phyloP scores from a whole-genome alignment of 2,888 invertebrate genomes.

The Bruchidius siliquastri region DNA sequence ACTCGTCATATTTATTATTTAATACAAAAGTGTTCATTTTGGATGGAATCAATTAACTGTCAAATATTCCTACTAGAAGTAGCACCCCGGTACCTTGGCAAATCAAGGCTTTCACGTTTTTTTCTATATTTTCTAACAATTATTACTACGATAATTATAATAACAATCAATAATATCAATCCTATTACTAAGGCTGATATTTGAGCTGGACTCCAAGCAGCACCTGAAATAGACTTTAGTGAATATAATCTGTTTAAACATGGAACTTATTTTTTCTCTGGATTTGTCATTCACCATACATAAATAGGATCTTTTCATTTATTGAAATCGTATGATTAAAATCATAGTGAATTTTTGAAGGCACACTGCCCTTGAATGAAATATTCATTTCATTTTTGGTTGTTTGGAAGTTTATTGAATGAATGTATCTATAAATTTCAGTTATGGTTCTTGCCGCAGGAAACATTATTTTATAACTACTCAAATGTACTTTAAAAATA shows the following conservation, averaged over 20 bases:
- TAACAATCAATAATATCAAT: constrained; percentile 55
- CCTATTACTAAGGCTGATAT: constrained; percentile 71
- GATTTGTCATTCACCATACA: background rate
- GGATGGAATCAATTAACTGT: constrained; percentile 27
- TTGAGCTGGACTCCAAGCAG: constrained; percentile 40
- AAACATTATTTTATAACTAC: no score
- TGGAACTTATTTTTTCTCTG: no score
- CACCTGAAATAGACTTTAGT: constrained; percentile 31
- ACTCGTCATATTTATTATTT: no score
- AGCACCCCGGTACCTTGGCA: constrained; percentile 53
- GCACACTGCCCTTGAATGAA: no score
- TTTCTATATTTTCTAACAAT: constrained; percentile 59
- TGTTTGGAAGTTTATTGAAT: no score
- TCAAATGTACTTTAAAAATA: no score
- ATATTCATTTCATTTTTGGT: no score
- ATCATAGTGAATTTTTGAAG: no score
- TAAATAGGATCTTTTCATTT: no score
- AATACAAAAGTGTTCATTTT: constrained; percentile 23
- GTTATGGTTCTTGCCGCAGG: no score
- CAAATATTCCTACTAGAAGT: constrained; percentile 17
- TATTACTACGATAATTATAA: constrained; percentile 56
- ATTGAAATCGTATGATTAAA: no score
- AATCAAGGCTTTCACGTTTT: constrained; percentile 50
- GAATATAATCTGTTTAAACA: background rate
- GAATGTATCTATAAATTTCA: no score